Base-by-base conservation (phyloP, 1,140 invertebrate genomes). In the Eriosoma lanigerum region DNA sequence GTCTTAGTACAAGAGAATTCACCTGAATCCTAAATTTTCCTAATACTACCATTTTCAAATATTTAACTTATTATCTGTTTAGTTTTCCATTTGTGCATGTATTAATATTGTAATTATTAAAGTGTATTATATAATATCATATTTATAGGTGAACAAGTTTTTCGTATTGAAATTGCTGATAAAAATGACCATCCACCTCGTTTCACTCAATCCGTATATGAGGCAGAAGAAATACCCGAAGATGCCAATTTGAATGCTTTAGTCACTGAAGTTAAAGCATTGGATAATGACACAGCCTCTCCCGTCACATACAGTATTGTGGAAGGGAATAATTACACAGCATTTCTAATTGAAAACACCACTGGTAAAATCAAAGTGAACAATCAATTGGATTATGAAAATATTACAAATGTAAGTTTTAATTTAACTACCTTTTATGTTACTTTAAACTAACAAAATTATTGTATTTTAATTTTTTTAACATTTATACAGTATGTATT, bases 171-270 rank as follows among this genome's bases (percentile, higher is more conserved):
- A 84, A 96, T 98, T 64, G 93, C 92, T 13, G 96, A 98, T 86
- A 94, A 93, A 85, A 96, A 96, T 84, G 96, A 96, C 85, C 96
- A 96, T 86, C 89, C 91, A 13, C 94, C 94, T 0, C 89, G 90
- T 82, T 96, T 96, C 85, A 92, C 90, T 17, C 87, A 92, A 82
- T 84, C 88, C 0, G 87, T 89, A 0, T 96, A 96, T 86, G 88
- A 90, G 8, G 92, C 93, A 0, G 91, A 93, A 83, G 89, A 90
- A 26, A 91, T 97, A 58, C 87, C 90, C 17, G 95, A 97, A 88
- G 91, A 93, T 84, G 90, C 92, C 1, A 94, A 96, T 85, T 89
- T 92, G 24, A 93, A 94, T 83, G 89, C 89, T 66, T 87, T 91
- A 29, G 93, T 96, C 1, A 93, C 91, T 29, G 92, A 95, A 86